Percentiles rank a stretch among this genome's conserved stretches.
Conservation (phyloP, 2,888 invertebrate species). For the Selenia dentaria region DNA sequence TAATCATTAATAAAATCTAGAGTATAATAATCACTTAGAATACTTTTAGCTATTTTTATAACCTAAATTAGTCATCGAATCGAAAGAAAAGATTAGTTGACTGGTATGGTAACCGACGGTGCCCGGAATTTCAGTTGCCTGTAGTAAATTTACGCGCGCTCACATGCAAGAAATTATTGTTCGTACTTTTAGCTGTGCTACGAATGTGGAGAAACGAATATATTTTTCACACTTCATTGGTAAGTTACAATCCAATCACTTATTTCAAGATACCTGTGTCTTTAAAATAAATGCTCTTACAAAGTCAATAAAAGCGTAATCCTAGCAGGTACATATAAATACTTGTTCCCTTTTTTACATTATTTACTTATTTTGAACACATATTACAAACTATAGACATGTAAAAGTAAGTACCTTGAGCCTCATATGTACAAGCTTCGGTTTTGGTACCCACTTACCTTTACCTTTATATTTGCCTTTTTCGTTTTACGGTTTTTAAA, state of each 20-base stretch:
- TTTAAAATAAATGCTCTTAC: no score
- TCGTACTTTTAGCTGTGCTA: constrained; percentile 20
- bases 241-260: constrained; percentile 13
- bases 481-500: no score
- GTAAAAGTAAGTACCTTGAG: no score
- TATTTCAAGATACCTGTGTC: no score
- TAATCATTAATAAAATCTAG: constrained; percentile 24
- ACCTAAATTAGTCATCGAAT: constrained; percentile 67
- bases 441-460: no score
- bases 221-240: constrained; percentile 23
- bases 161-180: constrained; percentile 25
- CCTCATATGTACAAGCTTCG: no score
- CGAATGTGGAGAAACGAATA: constrained; percentile 22
- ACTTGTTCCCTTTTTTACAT: no score
- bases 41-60: constrained; percentile 66
- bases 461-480: no score
- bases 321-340: no score
- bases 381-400: no score
- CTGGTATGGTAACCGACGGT: constrained; percentile 59
- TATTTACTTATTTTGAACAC: no score
- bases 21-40: constrained; percentile 29
- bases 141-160: constrained; percentile 22
- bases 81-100: constrained; percentile 49
- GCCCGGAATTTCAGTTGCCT: constrained; percentile 48
- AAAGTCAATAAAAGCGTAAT: no score